Evolutionary conservation across 2,797 vertebrate species (phyloP).

Genomic region (Toxotes lorentzi): DNA sequence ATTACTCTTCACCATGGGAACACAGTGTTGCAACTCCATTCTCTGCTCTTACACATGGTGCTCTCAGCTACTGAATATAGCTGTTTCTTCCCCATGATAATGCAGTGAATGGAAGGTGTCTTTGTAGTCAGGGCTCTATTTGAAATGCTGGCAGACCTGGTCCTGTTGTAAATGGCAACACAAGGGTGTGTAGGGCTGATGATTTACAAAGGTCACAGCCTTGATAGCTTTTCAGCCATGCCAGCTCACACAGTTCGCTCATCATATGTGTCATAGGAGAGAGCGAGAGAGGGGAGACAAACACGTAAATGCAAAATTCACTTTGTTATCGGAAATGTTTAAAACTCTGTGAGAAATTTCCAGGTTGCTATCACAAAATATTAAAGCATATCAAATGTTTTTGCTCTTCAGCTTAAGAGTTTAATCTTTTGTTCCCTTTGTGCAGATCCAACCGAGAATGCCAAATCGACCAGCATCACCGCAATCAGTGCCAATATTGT

Average conservation of each 20-base stretch:
- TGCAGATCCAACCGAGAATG: conserved; percentile 95
- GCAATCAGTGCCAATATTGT: conserved; percentile 98
- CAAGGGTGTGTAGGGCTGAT: conserved; percentile 78
- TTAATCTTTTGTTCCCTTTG: conserved; percentile 7
- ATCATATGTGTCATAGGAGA: conserved; percentile 47
- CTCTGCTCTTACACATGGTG: conserved; percentile 35
- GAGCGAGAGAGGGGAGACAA: neutral
- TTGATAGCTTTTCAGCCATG: conserved; percentile 71
- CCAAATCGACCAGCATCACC: conserved; percentile 97
- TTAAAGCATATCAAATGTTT: neutral
- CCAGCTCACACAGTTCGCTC: conserved; percentile 70
- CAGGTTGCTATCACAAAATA: neutral
- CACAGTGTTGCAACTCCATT: conserved; percentile 60
- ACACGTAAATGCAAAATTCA: conserved; percentile 21
- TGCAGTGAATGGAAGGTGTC: conserved; percentile 34
- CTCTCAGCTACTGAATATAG: conserved; percentile 20
- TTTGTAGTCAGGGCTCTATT: conserved; percentile 33
- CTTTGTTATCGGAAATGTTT: conserved; percentile 8
- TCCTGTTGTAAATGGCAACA: conserved; percentile 72
- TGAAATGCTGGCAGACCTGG: conserved; percentile 63
- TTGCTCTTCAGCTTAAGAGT: conserved; percentile 5
- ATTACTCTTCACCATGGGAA: conserved; percentile 73
- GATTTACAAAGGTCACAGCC: conserved; percentile 86
- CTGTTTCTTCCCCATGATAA: conserved; percentile 52
- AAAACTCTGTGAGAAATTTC: neutral